These are phyloP conservation scores for Lepilemur septentrionalis DNA, from an alignment of 2,797 vertebrate genomes.

Conservation along the genomic window DNA sequence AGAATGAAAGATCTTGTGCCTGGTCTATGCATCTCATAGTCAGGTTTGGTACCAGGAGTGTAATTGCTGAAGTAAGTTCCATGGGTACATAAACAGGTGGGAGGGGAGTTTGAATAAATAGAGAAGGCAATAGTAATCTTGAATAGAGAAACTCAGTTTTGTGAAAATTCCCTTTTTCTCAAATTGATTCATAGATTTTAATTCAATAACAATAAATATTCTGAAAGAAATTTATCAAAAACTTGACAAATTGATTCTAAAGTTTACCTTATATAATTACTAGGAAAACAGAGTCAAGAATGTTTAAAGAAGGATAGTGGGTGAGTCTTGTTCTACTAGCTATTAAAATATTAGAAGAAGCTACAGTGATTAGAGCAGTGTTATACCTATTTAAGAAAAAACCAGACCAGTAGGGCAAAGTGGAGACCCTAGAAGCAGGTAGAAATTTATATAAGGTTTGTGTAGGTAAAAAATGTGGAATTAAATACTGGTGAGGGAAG, in stretches of 20 bases:
- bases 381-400: neutral
- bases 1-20: neutral
- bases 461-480: neutral
- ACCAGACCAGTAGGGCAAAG: neutral
- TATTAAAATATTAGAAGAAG: neutral
- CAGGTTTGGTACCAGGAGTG: neutral
- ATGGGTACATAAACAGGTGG: neutral
- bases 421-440: neutral
- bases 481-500: neutral
- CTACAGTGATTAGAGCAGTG: neutral
- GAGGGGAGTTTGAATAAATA: neutral
- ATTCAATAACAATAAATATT: neutral
- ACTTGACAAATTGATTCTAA: neutral
- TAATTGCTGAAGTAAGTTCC: neutral
- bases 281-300: neutral
- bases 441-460: neutral
- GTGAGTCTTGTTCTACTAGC: neutral
- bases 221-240: neutral
- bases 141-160: neutral
- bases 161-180: neutral
- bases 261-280: neutral
- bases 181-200: neutral
- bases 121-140: neutral
- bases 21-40: neutral
- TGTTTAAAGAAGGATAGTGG: neutral